Evolutionary conservation across 2,113 vertebrate genomes (phyloP).

Genomic region (Ia io): DNA sequence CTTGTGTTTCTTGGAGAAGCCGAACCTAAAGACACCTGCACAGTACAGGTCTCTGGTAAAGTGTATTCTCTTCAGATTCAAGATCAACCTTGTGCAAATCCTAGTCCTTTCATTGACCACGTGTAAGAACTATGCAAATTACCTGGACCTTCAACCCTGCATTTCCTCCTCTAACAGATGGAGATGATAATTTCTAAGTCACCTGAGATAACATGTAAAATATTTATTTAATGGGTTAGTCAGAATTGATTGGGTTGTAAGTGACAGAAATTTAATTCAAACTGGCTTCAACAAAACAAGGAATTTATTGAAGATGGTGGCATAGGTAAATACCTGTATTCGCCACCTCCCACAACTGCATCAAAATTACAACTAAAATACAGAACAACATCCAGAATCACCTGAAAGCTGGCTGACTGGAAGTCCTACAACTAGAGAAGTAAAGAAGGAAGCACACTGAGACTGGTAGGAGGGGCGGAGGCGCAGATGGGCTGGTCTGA

Average conservation of each 20-base stretch:
- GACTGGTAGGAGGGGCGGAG: too few species aligned
- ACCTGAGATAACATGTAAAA: neutral
- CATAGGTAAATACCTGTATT: too few species aligned
- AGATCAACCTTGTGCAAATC: neutral
- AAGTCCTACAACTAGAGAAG: too few species aligned
- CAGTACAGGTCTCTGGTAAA: neutral
- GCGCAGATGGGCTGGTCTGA: too few species aligned
- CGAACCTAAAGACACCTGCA: neutral
- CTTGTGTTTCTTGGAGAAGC: neutral
- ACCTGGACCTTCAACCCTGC: neutral
- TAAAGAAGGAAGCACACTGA: too few species aligned
- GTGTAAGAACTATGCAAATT: neutral
- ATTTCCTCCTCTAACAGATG: neutral
- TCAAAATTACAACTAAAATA: too few species aligned
- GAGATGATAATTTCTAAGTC: neutral
- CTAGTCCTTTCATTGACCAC: neutral
- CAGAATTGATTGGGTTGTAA: neutral
- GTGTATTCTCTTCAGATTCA: neutral
- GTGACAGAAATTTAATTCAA: conserved; percentile 25
- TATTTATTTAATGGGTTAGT: neutral
- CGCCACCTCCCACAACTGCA: too few species aligned
- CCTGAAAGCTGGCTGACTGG: too few species aligned
- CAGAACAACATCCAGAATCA: too few species aligned
- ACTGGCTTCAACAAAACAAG: neutral
- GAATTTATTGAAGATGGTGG: too few species aligned